Percentiles rank a stretch among this genome's conserved stretches.
Conservation (phyloP, 2,888 invertebrate genomes). For the Eristalis intricaria region DNA sequence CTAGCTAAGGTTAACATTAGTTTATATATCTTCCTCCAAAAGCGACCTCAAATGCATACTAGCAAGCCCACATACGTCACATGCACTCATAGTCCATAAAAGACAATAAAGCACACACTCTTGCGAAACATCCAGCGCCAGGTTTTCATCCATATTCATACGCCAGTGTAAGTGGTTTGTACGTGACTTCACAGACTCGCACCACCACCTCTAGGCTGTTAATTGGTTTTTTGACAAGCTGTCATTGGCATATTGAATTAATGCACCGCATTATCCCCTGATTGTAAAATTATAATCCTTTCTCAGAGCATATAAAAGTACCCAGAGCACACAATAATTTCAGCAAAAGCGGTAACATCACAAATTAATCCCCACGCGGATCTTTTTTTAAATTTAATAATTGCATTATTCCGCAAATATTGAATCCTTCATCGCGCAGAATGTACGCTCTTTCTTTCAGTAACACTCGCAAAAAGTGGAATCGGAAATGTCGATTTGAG, state of each 20-base stretch:
- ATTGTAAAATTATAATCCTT: slow-evolving; percentile 23
- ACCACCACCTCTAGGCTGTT: background rate
- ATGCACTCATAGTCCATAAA: too few relatives aligned
- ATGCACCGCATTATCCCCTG: slow-evolving; percentile 6
- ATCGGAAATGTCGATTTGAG: slow-evolving; percentile 27
- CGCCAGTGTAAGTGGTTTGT: too few relatives aligned
- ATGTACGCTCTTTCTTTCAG: slow-evolving; percentile 11
- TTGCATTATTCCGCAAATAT: background rate
- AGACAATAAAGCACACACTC: too few relatives aligned
- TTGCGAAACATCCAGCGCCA: too few relatives aligned
- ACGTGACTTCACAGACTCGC: background rate
- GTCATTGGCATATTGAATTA: slow-evolving; percentile 47
- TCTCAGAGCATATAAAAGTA: slow-evolving; percentile 9
- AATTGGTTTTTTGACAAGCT: slow-evolving; percentile 47
- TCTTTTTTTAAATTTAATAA: slow-evolving; percentile 1
- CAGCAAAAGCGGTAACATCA: background rate
- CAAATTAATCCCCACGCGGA: slow-evolving; percentile 13
- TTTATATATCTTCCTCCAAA: too few relatives aligned
- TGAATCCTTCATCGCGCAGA: slow-evolving; percentile 5
- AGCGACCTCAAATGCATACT: too few relatives aligned
- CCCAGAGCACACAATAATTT: background rate
- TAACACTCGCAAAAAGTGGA: slow-evolving; percentile 18
- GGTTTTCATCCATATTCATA: too few relatives aligned
- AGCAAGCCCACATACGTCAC: too few relatives aligned
- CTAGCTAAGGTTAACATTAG: too few relatives aligned